These are phyloP conservation scores for Chrysolina oricalcia DNA, from an alignment of 2,888 invertebrate genomes.

Conservation along the genomic window DNA sequence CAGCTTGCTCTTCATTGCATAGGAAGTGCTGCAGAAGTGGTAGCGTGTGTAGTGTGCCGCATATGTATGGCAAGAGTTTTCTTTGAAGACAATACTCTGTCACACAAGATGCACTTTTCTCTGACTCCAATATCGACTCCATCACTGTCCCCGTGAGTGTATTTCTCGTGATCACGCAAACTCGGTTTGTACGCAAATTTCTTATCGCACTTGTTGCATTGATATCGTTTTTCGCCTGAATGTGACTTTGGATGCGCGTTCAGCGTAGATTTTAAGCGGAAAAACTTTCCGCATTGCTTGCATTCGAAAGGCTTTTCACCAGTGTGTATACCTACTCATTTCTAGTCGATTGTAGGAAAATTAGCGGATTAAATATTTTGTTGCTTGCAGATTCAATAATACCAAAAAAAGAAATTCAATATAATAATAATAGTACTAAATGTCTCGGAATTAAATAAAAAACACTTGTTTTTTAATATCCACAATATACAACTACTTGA, in stretches of 20 bases:
- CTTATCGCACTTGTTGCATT: slow-evolving; percentile 58
- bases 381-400: too few relatives aligned
- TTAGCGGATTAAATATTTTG: too few relatives aligned
- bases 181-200: neutral
- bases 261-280: slow-evolving; percentile 3
- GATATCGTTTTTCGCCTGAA: slow-evolving; percentile 55
- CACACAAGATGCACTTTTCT: neutral
- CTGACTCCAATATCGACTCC: neutral
- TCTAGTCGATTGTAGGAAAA: too few relatives aligned
- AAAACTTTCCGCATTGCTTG: slow-evolving; percentile 15
- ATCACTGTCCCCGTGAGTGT: neutral
- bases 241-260: neutral
- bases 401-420: too few relatives aligned
- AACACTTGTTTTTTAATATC: too few relatives aligned
- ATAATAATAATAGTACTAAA: too few relatives aligned
- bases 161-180: slow-evolving; percentile 1
- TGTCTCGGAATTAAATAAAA: too few relatives aligned
- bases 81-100: slow-evolving; percentile 16
- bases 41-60: slow-evolving; percentile 14
- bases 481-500: too few relatives aligned
- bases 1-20: slow-evolving; percentile 53
- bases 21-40: slow-evolving; percentile 55
- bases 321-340: too few relatives aligned
- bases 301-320: slow-evolving; percentile 36
- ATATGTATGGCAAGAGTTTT: slow-evolving; percentile 21